A percentile compares a stretch with the other conserved stretches of the same genome.
These are phyloP conservation scores for Valencia hispanica DNA, from an alignment of 2,797 vertebrate species.

Conservation along the genomic window DNA sequence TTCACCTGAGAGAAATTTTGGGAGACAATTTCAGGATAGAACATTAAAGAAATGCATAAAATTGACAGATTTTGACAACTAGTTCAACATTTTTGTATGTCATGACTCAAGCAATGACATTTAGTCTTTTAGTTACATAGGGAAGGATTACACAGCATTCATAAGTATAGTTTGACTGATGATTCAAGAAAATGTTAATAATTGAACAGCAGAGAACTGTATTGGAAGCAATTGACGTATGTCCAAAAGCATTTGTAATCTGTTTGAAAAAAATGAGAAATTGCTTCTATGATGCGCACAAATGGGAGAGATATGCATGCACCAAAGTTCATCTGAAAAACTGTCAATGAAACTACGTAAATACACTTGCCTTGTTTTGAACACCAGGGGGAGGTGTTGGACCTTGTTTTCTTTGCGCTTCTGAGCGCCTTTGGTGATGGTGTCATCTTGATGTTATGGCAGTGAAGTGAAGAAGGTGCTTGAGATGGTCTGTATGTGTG, in stretches of 20 bases:
- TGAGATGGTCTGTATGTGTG: not conserved
- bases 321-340: too few species aligned
- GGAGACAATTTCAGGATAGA: too few species aligned
- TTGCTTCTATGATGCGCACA: not conserved
- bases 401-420: constrained; percentile 33
- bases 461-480: constrained; percentile 19
- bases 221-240: not conserved
- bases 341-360: not conserved
- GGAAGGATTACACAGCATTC: too few species aligned
- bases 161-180: too few species aligned
- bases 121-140: too few species aligned
- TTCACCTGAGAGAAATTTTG: too few species aligned
- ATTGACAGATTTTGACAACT: too few species aligned
- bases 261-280: not conserved
- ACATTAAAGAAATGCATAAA: too few species aligned
- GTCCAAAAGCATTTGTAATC: not conserved
- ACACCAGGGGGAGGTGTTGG: constrained; percentile 78
- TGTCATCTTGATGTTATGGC: constrained; percentile 58
- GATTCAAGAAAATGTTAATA: too few species aligned
- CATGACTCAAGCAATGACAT: too few species aligned
- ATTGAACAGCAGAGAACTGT: not conserved
- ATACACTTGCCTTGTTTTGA: constrained; percentile 35
- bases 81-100: too few species aligned
- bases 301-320: too few species aligned
- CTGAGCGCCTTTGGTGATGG: constrained; percentile 30